Base-by-base conservation (phyloP, 2,113 vertebrate species). In the Elephas maximus region DNA sequence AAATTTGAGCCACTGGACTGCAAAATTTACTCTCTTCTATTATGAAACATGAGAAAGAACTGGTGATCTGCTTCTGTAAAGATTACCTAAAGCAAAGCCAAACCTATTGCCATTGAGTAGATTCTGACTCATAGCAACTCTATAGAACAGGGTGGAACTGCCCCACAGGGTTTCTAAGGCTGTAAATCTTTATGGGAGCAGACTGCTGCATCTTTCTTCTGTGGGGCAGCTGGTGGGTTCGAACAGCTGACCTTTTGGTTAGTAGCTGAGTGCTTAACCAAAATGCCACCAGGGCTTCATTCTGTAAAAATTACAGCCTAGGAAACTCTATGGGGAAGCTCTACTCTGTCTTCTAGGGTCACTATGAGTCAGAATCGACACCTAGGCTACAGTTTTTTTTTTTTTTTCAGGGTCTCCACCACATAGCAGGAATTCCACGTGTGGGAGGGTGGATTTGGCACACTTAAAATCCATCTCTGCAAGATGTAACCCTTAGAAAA, bases 1-100 rank as follows among this genome's bases (percentile, higher is more conserved):
- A 65, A 57, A 93, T 87, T 87, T 82, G 88, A 96, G 18, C 23
- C 18, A 76, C 62, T 73, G 77, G 76, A 63, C 37, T 90, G 14
- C 71, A 81, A 89, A 63, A 85, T 67, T 45, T 53, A 37, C 24
- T 77, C 10, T 23, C 81, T 77, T 86, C 51, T 79, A 21, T 37
- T 37, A 37, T 37, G 37, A 37, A 37, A 37, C 37, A n/a, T 30
- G 30, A 17, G 67, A 71, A 20, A 17, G 67, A 71, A 20, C 26
- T 65, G 63, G 23, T 65, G 63, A 65, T 65, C 23, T 65, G 63
- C 63, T 65, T 65, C 63, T 65, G 23, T 65, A 10, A 37, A 73
- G n/a, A 20, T 73, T 5, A 8, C 53, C 15, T 14, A 57, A 57
- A 57, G 53, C 12, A 57, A 57, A 57, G 15, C 53, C 15, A 17